Base-by-base conservation (phyloP, 2,888 invertebrate genomes). In the Aleiodes testaceus region DNA sequence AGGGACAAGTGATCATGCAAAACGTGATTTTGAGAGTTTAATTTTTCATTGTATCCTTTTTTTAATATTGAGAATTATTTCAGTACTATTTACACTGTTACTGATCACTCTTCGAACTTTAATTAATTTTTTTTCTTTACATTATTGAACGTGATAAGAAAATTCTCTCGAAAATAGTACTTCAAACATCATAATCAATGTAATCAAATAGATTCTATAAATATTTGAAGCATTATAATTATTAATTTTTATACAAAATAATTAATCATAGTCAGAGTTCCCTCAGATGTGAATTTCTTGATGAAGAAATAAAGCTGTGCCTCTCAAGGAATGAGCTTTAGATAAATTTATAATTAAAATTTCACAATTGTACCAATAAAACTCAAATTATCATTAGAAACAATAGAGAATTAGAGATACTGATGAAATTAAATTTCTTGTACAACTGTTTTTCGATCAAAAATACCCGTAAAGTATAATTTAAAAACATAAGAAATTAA, bases 401-500 rank as follows among this genome's bases (percentile, higher is more conserved):
- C 14, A 53, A 55, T 44, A n/a, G 26, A 26, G 26, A 44, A 36
- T 22, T 53, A 63, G 18, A 1, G 14, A 55, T 30, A n/a, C 26
- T n/a, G 4, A 55, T n/a, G 11, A 55, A 30, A 16, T 16, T 36
- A 36, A 55, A 36, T 16, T 53, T 66, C 16, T 45, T 55, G 45
- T 20, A 36, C 11, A 36, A 36, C 9, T 36, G 36, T 9, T 36
- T 3, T 36, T 11, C 2, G 53, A 66, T 36, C 36, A 36, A 9
- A 36, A 36, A 36, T 36, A 36, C 36, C 36, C 36, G 36, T 36
- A 36, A 36, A 36, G 7, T 36, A 36, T 9, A 9, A 36, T 36
- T 26, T 55, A 64, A 53, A 66, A 63, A 70, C 65, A 72, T 36
- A 71, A 69, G 67, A 65, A 61, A 22, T 55, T 66, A 20, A 16